These are phyloP conservation scores for Calosoma granatense DNA, from an alignment of 1,140 invertebrate species.

Conservation along the genomic window DNA sequence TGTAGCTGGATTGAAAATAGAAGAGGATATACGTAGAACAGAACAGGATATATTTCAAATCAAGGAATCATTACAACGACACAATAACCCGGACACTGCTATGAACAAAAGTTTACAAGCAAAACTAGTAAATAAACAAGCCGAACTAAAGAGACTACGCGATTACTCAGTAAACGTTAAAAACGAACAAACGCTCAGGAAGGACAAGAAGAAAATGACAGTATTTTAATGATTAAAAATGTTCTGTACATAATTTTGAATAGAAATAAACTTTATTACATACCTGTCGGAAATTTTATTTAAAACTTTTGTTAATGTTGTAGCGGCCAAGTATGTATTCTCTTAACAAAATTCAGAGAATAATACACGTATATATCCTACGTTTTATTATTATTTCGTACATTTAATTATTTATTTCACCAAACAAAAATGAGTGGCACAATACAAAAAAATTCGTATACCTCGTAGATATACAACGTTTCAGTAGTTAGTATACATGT, in stretches of 20 bases:
- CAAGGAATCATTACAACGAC: constrained; percentile 49
- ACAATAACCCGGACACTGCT: constrained; percentile 40
- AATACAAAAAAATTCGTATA: constrained; percentile 1
- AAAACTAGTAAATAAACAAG: constrained; percentile 49
- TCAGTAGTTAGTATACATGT: constrained; percentile 18
- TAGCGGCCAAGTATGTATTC: not conserved
- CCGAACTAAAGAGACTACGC: constrained; percentile 47
- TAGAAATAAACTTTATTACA: not conserved
- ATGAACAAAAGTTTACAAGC: constrained; percentile 46
- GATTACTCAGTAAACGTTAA: constrained; percentile 50
- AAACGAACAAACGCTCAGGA: constrained; percentile 58
- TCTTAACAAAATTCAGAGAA: not conserved
- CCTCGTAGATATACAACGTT: constrained; percentile 1
- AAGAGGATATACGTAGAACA: constrained; percentile 56
- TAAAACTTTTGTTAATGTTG: not conserved
- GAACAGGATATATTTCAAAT: constrained; percentile 57
- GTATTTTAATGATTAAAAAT: constrained; percentile 44
- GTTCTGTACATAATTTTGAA: not conserved
- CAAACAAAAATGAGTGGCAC: constrained; percentile 4
- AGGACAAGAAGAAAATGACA: constrained; percentile 54
- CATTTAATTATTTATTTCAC: constrained; percentile 1
- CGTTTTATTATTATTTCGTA: not conserved
- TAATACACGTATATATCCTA: not conserved
- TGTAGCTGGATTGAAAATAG: constrained; percentile 61
- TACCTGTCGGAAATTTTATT: not conserved